These are phyloP conservation scores for Rhinopomastus cyanomelas DNA, from an alignment of 2,113 vertebrate genomes.

Conservation along the genomic window DNA sequence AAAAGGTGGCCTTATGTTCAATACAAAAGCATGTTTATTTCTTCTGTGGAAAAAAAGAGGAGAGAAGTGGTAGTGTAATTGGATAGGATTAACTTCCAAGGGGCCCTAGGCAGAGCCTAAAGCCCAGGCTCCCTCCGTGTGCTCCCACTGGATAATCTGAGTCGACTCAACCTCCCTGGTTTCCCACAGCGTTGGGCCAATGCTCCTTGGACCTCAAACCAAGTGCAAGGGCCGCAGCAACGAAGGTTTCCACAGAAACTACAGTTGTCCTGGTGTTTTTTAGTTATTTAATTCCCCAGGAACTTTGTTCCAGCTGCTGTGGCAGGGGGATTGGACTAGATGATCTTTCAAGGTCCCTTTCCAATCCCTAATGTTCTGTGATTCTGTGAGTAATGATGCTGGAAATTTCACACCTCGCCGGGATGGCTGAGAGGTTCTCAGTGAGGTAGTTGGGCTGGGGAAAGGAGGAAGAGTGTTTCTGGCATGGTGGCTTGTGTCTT, in stretches of 20 bases:
- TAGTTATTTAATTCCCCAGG: not conserved
- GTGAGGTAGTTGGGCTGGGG: too few relatives aligned
- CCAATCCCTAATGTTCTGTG: too few relatives aligned
- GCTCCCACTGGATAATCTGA: not conserved
- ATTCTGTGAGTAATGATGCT: not conserved
- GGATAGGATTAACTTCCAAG: conserved; percentile 57
- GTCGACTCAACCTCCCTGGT: not conserved
- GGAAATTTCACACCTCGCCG: not conserved
- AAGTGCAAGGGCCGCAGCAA: not conserved
- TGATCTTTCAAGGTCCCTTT: too few relatives aligned
- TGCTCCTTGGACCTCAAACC: not conserved
- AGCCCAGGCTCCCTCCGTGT: not conserved
- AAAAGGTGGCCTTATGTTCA: conserved; percentile 46
- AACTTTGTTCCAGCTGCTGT: too few relatives aligned
- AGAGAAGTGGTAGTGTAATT: not conserved
- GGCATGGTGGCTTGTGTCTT: not conserved
- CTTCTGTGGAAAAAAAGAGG: not conserved
- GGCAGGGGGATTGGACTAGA: too few relatives aligned
- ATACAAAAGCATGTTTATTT: conserved; percentile 62
- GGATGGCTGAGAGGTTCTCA: not conserved
- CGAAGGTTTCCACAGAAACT: not conserved
- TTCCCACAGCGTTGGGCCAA: not conserved
- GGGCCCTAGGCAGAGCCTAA: conserved; percentile 31
- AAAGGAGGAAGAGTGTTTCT: too few relatives aligned
- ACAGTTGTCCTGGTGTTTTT: not conserved